Evolutionary conservation across 2,797 vertebrate species (phyloP).

Genomic region (Pitangus sulphuratus): DNA sequence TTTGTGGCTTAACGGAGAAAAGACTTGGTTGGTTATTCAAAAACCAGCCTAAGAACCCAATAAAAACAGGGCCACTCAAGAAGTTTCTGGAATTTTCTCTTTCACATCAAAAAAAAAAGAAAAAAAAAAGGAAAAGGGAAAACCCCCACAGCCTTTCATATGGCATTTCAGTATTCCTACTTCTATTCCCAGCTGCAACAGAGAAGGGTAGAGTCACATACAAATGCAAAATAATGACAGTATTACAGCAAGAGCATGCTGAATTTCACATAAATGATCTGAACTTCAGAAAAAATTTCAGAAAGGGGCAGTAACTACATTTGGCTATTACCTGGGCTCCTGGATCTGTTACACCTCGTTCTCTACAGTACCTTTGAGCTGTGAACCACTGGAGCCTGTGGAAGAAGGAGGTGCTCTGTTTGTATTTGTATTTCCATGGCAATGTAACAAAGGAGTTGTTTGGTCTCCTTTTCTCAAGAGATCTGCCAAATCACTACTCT

Average conservation of each 20-base stretch:
- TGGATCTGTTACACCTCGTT: not conserved
- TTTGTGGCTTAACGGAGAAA: not conserved
- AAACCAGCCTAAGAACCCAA: not conserved
- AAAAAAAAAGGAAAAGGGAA: not conserved
- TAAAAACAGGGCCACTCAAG: not conserved
- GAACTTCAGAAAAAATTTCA: not conserved
- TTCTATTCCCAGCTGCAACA: not conserved
- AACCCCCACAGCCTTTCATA: not conserved
- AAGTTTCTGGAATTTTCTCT: not conserved
- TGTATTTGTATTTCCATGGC: slow-evolving; percentile 30
- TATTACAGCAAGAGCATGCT: not conserved
- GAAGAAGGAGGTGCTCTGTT: not conserved
- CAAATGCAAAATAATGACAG: not conserved
- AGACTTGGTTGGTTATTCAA: not conserved
- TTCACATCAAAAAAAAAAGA: not conserved
- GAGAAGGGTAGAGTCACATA: not conserved
- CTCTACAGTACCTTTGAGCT: not conserved
- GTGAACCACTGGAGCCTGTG: not conserved
- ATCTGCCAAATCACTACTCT: not conserved
- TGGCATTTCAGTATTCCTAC: not conserved
- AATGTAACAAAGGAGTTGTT: not conserved
- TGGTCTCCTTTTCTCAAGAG: not conserved
- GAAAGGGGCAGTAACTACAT: not conserved
- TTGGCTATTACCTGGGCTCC: not conserved
- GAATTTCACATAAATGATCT: not conserved